These are phyloP conservation scores for Aleiodes alternator DNA, from an alignment of 2,888 invertebrate genomes.

Conservation along the genomic window DNA sequence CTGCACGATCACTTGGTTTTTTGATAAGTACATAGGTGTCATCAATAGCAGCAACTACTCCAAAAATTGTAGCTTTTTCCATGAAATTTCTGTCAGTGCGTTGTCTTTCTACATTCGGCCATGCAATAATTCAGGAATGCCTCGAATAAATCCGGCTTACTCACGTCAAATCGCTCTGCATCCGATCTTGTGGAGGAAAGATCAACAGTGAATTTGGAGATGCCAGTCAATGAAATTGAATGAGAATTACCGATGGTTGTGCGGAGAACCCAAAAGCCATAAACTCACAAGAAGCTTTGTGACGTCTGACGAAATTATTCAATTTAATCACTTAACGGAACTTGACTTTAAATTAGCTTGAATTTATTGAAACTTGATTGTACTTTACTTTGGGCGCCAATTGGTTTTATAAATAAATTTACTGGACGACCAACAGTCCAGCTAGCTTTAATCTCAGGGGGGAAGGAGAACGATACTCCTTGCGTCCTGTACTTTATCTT, in stretches of 20 bases:
- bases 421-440: no score
- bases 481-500: no score
- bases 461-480: no score
- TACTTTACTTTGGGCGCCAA: no score
- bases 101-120: background rate
- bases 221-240: background rate
- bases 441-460: no score
- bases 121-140: background rate
- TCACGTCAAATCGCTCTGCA: background rate
- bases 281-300: background rate
- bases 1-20: background rate
- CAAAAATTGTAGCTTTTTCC: background rate
- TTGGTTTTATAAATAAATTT: no score
- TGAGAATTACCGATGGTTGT: background rate
- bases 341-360: no score
- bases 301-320: no score
- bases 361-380: no score
- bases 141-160: background rate
- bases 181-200: background rate
- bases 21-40: background rate
- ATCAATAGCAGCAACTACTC: background rate
- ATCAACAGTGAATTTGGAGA: background rate
- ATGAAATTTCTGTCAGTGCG: background rate
- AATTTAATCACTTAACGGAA: no score
- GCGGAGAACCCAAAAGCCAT: background rate